Conservation (phyloP, 2,888 invertebrate species). For the Epiblema foenella region DNA sequence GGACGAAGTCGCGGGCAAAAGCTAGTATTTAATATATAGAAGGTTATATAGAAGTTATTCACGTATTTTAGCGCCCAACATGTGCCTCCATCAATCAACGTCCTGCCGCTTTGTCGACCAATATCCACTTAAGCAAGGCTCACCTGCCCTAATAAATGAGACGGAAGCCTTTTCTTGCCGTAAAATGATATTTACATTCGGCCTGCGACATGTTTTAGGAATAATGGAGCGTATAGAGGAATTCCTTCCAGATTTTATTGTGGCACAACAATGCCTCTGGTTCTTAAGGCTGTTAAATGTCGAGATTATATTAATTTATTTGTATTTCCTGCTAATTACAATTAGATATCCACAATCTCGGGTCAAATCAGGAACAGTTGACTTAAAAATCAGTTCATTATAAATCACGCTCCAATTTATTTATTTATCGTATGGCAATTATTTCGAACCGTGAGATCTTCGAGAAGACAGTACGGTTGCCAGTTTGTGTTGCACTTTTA, state of each 20-base stretch:
- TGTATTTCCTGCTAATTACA: background rate
- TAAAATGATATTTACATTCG: slow-evolving; percentile 37
- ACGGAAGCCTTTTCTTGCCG: slow-evolving; percentile 52
- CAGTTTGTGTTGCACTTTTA: no score
- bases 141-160: slow-evolving; percentile 65
- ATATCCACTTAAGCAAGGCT: slow-evolving; percentile 64
- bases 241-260: background rate
- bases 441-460: no score
- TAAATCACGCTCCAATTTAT: no score
- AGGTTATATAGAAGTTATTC: background rate
- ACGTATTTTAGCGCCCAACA: slow-evolving; percentile 52
- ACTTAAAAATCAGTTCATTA: no score
- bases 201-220: slow-evolving; percentile 38
- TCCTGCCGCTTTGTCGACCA: slow-evolving; percentile 64
- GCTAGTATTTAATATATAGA: background rate
- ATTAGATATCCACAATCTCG: no score
- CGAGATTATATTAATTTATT: background rate
- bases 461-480: no score
- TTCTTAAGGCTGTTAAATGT: no score
- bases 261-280: background rate
- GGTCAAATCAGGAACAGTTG: no score
- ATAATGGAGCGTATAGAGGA: slow-evolving; percentile 35
- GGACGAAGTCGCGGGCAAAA: no score
- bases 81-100: slow-evolving; percentile 69
- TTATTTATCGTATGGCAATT: no score